Evolutionary conservation across 1,140 invertebrate genomes (phyloP).

Genomic region (Heterodera carotae): DNA sequence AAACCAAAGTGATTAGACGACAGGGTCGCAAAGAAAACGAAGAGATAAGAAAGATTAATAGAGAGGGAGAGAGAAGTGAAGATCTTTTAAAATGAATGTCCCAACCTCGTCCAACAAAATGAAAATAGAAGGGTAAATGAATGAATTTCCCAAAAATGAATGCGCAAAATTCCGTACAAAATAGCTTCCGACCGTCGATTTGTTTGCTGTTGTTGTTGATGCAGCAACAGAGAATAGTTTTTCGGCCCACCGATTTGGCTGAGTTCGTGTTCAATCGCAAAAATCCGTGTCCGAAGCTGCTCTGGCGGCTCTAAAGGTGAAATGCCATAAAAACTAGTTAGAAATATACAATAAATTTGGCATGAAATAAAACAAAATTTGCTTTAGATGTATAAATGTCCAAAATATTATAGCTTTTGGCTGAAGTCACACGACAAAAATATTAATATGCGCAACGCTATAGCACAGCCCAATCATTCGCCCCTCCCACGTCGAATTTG

Average conservation of each 20-base stretch:
- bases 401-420: too few species aligned
- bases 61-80: too few species aligned
- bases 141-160: background rate
- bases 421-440: too few species aligned
- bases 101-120: background rate
- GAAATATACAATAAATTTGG: too few species aligned
- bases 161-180: conserved; percentile 5
- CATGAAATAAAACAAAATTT: too few species aligned
- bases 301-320: conserved; percentile 23
- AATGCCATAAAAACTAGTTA: too few species aligned
- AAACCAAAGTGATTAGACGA: background rate
- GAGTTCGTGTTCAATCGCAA: conserved; percentile 17
- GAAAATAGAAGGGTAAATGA: background rate
- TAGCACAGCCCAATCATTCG: too few species aligned
- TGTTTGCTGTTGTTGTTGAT: conserved; percentile 10
- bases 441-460: too few species aligned
- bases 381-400: too few species aligned
- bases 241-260: conserved; percentile 20
- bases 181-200: conserved; percentile 10
- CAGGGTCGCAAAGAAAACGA: background rate
- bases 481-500: too few species aligned
- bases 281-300: background rate
- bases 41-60: too few species aligned
- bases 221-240: conserved; percentile 20
- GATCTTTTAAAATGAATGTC: too few species aligned